Evolutionary conservation across 2,888 invertebrate species (phyloP), one percentile per base, ranked within the genome.

Genomic region (Athalia cordata): DNA sequence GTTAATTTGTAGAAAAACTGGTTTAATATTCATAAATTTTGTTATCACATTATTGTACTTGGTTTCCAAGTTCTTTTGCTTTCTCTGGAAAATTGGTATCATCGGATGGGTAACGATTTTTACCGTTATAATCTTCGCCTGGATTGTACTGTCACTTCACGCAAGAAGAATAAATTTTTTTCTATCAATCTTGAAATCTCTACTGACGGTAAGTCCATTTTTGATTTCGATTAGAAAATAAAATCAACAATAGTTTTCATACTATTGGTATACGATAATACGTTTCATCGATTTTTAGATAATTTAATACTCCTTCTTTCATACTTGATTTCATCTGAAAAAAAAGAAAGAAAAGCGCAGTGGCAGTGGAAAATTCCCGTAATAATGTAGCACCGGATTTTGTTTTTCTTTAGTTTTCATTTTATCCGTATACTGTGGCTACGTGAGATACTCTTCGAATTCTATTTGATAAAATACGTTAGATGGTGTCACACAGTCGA

Each of bases 101-200:
- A 64, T 77, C 45, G n/a, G 80, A 50, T 78, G 55, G 59, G 67
- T 72, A 2, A 65, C 66, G 15, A 3, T 80, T 29, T 8, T 62
- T 3, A 47, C 55, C 8, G 77, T 79, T 9, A 7, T 80, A 5
- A 43, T 76, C 5, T 62, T 80, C 11, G 65, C 29, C 3, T 76
- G 29, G 62, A 57, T 78, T 74, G 70, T 80, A 77, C 43, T 80
- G 49, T 45, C 47, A 59, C 3, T 79, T 64, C 77, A 82, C 4
- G 59, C 8, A 11, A 59, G 13, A 13, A 57, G 3, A 8, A 55
- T 29, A 29, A 29, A 29, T 29, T 2, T 29, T 29, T 29, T 2
- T 29, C 29, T 29, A 2, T 29, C 29, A 29, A 29, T 2, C 2
- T 29, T 29, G 29, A 2, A 29, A 29, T 29, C 29, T 29, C 29